A percentile compares a stretch with the other conserved stretches of the same genome.
phyloP scores from a whole-genome alignment of 2,888 invertebrate species.

The Folsomia candida region DNA sequence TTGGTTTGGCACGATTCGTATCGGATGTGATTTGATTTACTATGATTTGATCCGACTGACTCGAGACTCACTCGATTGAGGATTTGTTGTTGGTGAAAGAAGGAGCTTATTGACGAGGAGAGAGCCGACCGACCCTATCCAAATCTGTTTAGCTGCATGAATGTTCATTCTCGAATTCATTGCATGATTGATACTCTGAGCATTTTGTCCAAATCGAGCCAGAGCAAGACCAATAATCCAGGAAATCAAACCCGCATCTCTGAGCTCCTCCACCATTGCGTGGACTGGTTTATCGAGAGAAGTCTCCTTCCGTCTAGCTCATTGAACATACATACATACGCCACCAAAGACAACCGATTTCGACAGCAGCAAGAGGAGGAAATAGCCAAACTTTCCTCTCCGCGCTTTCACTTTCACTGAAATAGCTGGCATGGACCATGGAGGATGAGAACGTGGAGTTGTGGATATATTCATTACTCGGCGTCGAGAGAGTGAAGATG shows the following conservation, averaged over 20 bases:
- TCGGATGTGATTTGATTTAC: constrained; percentile 16
- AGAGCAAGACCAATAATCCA: not conserved
- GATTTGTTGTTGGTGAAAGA: constrained; percentile 8
- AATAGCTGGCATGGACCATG: too few species aligned
- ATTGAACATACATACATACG: too few species aligned
- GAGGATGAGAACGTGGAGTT: too few species aligned
- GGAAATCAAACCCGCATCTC: not conserved
- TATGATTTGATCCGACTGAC: constrained; percentile 19
- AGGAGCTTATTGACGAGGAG: too few species aligned
- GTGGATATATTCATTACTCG: too few species aligned
- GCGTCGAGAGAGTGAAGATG: too few species aligned
- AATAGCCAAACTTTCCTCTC: too few species aligned
- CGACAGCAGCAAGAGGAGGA: not conserved
- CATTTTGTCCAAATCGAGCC: not conserved
- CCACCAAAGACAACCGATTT: too few species aligned
- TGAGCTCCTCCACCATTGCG: not conserved
- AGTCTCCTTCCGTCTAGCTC: too few species aligned
- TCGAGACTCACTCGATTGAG: constrained; percentile 7
- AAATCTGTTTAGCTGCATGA: not conserved
- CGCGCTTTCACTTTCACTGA: too few species aligned
- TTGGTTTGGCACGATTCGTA: constrained; percentile 21
- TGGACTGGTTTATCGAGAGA: not conserved
- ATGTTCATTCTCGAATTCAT: not conserved
- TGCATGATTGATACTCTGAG: too few species aligned
- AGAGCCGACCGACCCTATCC: too few species aligned